phyloP scores from a whole-genome alignment of 2,797 vertebrate genomes.

The Linurgus olivaceus region DNA sequence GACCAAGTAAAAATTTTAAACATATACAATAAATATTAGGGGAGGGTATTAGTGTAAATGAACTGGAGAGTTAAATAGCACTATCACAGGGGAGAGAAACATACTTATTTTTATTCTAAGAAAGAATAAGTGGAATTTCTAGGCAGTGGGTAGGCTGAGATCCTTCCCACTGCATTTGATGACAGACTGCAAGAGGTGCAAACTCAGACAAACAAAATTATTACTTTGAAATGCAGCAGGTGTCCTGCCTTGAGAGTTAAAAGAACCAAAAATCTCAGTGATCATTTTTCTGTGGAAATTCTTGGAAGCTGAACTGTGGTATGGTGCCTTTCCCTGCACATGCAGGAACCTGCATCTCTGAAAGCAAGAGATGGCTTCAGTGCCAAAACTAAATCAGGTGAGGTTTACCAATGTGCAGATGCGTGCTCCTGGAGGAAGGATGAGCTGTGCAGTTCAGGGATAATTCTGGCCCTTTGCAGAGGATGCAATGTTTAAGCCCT shows the following conservation, averaged over 20 bases:
- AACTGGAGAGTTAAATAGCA: not conserved
- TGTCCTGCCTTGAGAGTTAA: not conserved
- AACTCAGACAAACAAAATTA: not conserved
- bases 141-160: not conserved
- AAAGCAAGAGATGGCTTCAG: not conserved
- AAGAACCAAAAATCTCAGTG: not conserved
- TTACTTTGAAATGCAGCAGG: not conserved
- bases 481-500: not conserved
- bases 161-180: not conserved
- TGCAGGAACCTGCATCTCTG: fast-evolving
- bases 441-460: not conserved
- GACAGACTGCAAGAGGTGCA: not conserved
- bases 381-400: not conserved
- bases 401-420: not conserved
- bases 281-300: not conserved
- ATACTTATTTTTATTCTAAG: not conserved
- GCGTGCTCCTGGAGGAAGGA: not conserved
- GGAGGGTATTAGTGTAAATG: not conserved
- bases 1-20: not conserved
- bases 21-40: not conserved
- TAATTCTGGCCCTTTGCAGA: not conserved
- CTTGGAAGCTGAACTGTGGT: not conserved
- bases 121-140: not conserved
- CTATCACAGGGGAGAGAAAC: not conserved
- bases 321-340: not conserved